These are phyloP conservation scores for Stratiolaelaps scimitus DNA, from an alignment of 1,140 invertebrate species.

Conservation along the genomic window DNA sequence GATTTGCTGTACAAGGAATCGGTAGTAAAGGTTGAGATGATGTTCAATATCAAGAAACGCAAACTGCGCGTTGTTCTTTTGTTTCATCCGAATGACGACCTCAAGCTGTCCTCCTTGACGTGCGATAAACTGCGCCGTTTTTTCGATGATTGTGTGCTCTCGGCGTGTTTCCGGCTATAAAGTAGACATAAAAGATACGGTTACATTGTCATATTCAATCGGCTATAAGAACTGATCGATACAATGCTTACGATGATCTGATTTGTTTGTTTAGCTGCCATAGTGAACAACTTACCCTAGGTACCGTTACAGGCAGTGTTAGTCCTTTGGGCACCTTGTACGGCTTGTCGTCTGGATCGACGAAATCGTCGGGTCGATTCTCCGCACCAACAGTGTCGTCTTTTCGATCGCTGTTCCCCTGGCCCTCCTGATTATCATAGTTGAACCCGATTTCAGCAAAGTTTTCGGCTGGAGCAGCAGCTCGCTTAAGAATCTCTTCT, in stretches of 20 bases:
- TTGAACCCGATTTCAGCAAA: constrained; percentile 70
- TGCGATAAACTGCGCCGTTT: constrained; percentile 86
- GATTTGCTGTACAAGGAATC: constrained; percentile 62
- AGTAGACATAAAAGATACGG: constrained; percentile 33
- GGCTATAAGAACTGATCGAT: constrained; percentile 24
- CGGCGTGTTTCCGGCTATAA: constrained; percentile 79
- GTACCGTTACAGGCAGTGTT: constrained; percentile 33
- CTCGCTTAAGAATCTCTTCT: constrained; percentile 84
- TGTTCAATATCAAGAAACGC: constrained; percentile 78
- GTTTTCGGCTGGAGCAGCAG: constrained; percentile 52
- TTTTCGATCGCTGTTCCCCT: constrained; percentile 20
- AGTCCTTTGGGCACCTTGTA: constrained; percentile 35
- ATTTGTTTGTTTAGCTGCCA: constrained; percentile 16
- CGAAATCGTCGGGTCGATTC: constrained; percentile 30
- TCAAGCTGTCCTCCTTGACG: constrained; percentile 93
- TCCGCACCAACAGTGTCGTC: constrained; percentile 27
- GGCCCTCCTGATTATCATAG: constrained; percentile 51
- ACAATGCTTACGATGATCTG: too few species aligned
- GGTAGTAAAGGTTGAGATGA: constrained; percentile 75
- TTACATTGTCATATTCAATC: constrained; percentile 32
- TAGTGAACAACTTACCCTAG: constrained; percentile 32
- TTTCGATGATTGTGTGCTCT: constrained; percentile 84
- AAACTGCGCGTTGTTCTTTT: constrained; percentile 83
- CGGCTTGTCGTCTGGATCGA: constrained; percentile 33
- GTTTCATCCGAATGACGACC: constrained; percentile 92